These are phyloP conservation scores for Drosophila bocqueti DNA, from an alignment of 1,140 invertebrate genomes.

Conservation along the genomic window DNA sequence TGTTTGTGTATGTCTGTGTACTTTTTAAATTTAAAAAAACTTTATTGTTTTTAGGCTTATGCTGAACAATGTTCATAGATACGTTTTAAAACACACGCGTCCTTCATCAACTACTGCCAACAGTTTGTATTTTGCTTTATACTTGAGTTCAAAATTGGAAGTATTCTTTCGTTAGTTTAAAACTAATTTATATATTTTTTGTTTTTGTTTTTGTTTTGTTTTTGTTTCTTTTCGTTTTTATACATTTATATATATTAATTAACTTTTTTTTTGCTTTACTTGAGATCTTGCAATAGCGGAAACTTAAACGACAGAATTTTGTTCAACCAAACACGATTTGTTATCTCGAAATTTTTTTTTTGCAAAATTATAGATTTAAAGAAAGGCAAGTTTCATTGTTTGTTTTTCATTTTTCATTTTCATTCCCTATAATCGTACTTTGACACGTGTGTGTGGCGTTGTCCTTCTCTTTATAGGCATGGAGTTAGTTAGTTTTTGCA, in stretches of 20 bases:
- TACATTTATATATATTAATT: conserved; percentile 61
- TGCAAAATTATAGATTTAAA: conserved; percentile 30
- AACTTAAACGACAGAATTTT: conserved; percentile 52
- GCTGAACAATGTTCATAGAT: conserved; percentile 80
- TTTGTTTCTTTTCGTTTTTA: conserved; percentile 26
- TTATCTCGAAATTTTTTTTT: conserved; percentile 18
- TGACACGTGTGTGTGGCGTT: conserved; percentile 46
- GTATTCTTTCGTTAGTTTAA: conserved; percentile 74
- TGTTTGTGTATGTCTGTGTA: conserved; percentile 40
- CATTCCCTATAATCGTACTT: conserved; percentile 34
- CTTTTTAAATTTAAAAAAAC: conserved; percentile 54
- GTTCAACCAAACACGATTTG: conserved; percentile 53
- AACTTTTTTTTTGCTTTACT: conserved; percentile 73
- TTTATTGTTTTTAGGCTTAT: conserved; percentile 71
- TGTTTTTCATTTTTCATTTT: conserved; percentile 9
- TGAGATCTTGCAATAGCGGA: conserved; percentile 75
- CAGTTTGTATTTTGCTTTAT: conserved; percentile 55
- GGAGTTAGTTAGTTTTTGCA: conserved; percentile 64
- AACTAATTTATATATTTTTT: conserved; percentile 75
- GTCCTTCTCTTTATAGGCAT: conserved; percentile 65
- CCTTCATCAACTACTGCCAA: conserved; percentile 54
- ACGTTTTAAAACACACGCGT: conserved; percentile 71
- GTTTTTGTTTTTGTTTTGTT: conserved; percentile 50
- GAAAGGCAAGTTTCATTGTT: conserved; percentile 50
- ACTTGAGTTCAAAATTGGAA: conserved; percentile 77